phyloP scores from a whole-genome alignment of 2,888 invertebrate species.

The Margaritifera margaritifera region DNA sequence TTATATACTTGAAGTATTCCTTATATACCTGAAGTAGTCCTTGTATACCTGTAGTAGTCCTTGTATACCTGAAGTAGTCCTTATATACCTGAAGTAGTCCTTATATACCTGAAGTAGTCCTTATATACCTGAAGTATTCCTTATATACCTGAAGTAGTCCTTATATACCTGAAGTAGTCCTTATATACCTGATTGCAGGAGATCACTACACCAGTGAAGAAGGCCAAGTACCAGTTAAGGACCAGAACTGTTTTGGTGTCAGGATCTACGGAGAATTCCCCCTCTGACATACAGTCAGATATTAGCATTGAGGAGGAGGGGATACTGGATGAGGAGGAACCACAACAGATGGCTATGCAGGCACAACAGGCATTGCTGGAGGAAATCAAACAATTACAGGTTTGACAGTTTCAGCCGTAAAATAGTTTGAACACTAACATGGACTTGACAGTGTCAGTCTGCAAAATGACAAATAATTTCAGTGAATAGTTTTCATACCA shows the following conservation, averaged over 20 bases:
- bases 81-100: too few relatives aligned
- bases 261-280: conserved; percentile 5
- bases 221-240: conserved; percentile 48
- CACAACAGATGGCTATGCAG: conserved; percentile 43
- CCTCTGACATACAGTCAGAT: background rate
- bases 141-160: too few relatives aligned
- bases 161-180: too few relatives aligned
- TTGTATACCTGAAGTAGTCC: too few relatives aligned
- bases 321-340: conserved; percentile 40
- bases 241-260: conserved; percentile 39
- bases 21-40: too few relatives aligned
- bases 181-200: conserved; percentile 41
- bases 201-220: conserved; percentile 61
- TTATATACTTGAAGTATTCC: too few relatives aligned
- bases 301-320: conserved; percentile 27
- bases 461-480: too few relatives aligned
- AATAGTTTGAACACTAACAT: background rate
- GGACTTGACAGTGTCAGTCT: background rate
- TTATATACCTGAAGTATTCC: too few relatives aligned
- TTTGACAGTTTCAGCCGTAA: conserved; percentile 8
- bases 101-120: too few relatives aligned
- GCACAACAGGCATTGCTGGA: conserved; percentile 55
- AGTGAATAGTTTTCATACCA: too few relatives aligned
- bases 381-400: conserved; percentile 58
- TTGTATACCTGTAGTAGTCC: too few relatives aligned